Conservation (phyloP, 1,140 invertebrate species). For the Lineus longissimus region DNA sequence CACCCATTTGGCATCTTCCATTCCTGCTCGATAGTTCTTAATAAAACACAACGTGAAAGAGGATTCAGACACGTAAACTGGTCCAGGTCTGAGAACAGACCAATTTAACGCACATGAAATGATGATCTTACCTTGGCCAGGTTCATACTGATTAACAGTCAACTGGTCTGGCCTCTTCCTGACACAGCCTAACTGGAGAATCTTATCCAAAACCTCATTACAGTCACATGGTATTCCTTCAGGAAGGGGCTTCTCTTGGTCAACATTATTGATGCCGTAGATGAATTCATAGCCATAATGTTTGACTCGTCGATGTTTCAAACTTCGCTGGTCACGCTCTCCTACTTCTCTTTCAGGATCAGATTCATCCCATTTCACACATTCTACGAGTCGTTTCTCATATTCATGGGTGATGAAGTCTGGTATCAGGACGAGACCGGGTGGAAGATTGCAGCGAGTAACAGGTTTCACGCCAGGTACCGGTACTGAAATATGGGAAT, state of each 20-base stretch:
- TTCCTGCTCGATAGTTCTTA: too few relatives aligned
- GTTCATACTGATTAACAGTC: conserved; percentile 86
- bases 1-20: too few relatives aligned
- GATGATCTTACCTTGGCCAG: conserved; percentile 74
- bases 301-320: conserved; percentile 84
- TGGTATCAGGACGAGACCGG: conserved; percentile 68
- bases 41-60: too few relatives aligned
- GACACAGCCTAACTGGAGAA: conserved; percentile 57
- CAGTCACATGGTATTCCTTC: conserved; percentile 68
- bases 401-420: conserved; percentile 73
- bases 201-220: conserved; percentile 63
- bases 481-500: too few relatives aligned
- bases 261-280: conserved; percentile 85
- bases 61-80: too few relatives aligned
- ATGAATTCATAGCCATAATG: conserved; percentile 94
- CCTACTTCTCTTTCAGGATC: background rate
- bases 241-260: conserved; percentile 67
- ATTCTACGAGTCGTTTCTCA: conserved; percentile 64
- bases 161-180: conserved; percentile 74
- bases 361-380: conserved; percentile 60
- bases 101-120: too few relatives aligned
- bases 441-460: conserved; percentile 54
- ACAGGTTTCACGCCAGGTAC: background rate
- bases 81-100: too few relatives aligned
- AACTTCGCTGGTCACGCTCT: conserved; percentile 7